Evolutionary conservation across 1,140 invertebrate genomes (phyloP).

Genomic region (Papilio glaucus): DNA sequence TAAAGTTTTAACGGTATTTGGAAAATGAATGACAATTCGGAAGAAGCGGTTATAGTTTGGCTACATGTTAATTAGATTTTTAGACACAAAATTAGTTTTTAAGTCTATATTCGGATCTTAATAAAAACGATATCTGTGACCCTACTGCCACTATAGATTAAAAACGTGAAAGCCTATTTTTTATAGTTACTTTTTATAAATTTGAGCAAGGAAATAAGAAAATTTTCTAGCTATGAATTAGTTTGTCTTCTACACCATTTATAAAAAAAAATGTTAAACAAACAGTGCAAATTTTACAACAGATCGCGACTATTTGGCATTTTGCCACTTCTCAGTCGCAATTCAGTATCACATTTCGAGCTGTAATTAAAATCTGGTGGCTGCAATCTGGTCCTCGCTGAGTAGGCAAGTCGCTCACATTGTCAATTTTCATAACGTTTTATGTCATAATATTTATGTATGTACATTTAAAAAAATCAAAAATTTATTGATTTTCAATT

Average conservation of each 20-base stretch:
- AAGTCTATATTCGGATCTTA: too few species aligned
- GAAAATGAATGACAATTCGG: too few species aligned
- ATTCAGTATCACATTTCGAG: constrained; percentile 20
- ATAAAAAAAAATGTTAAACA: constrained; percentile 9
- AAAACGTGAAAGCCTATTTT: too few species aligned
- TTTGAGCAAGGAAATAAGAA: too few species aligned
- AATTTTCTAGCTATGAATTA: too few species aligned
- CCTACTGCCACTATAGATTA: too few species aligned
- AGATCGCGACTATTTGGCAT: constrained; percentile 18
- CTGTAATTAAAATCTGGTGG: constrained; percentile 23
- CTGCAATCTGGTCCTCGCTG: not conserved
- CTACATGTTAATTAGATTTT: too few species aligned
- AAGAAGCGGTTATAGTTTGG: too few species aligned
- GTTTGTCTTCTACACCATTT: not conserved
- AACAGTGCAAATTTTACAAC: not conserved
- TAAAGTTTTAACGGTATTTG: too few species aligned
- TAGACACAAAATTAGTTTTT: too few species aligned
- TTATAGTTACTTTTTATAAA: too few species aligned
- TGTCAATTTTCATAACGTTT: constrained; percentile 7
- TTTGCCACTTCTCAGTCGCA: not conserved
- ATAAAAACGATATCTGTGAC: too few species aligned
- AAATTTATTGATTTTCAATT: not conserved
- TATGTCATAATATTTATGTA: not conserved
- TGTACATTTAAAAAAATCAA: not conserved
- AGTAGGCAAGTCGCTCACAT: not conserved